Percentiles rank a stretch among this genome's conserved stretches.
These are phyloP conservation scores for Plutomurus gul DNA, from an alignment of 1,140 invertebrate genomes.

Conservation along the genomic window DNA sequence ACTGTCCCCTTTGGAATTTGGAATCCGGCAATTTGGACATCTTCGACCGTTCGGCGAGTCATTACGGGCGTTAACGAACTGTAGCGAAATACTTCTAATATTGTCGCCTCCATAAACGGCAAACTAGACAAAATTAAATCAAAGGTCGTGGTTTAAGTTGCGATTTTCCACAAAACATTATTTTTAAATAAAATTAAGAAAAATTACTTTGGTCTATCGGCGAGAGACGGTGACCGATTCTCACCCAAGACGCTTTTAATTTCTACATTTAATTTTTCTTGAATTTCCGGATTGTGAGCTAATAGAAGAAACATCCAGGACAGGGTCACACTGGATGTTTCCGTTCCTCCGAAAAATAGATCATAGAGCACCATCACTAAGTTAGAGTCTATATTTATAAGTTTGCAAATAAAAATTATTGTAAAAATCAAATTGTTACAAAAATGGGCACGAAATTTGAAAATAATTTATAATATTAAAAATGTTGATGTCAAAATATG, in stretches of 20 bases:
- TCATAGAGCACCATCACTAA: not conserved
- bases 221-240: not conserved
- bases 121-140: not conserved
- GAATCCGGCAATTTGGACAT: conserved; percentile 54
- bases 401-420: no score
- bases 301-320: not conserved
- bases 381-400: not conserved
- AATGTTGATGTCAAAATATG: no score
- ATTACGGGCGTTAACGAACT: not conserved
- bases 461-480: not conserved
- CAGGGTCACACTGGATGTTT: not conserved
- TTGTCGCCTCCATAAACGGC: not conserved
- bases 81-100: not conserved
- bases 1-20: conserved; percentile 56
- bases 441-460: no score
- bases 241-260: not conserved
- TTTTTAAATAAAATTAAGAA: not conserved
- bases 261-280: not conserved
- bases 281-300: conserved; percentile 10
- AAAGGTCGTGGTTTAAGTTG: not conserved
- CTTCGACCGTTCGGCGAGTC: not conserved
- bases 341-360: not conserved
- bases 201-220: not conserved
- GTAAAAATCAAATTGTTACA: no score
- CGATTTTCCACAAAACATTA: no score